Evolutionary conservation across 2,797 vertebrate genomes (phyloP), one percentile per base, ranked within the genome.

Genomic region (Chrysocyon brachyurus): DNA sequence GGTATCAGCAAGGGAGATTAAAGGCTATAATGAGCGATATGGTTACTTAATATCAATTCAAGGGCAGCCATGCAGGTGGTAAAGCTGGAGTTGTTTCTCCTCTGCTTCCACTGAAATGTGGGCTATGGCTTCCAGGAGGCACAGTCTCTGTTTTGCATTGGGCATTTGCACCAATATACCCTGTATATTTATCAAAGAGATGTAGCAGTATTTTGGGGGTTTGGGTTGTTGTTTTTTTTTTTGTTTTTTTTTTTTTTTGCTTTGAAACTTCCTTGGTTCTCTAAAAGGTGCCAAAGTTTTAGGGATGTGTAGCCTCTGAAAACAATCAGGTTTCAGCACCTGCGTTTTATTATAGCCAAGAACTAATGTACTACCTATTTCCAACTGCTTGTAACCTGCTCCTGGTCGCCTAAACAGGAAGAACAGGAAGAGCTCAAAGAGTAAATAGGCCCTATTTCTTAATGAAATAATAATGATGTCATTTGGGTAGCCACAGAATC

Each of bases 1-100:
- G 89, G 91, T 97, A 97, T 98, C 98, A 96, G 96, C 98, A 97
- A 98, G 98, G 97, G 98, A 98, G 97, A 98, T 98, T 98, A 98
- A 98, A 98, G 97, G 96, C 96, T 97, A 21, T 98, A 97, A 98
- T 95, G 98, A 97, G 82, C 95, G 95, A 98, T 94, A 91, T 88
- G 97, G 96, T 98, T 99, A 94, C 95, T 98, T 97, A 97, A 87
- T 97, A 95, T 97, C 97, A 97, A 96, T 96, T 98, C 95, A 97
- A 96, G 95, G 94, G 86, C 96, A 95, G 96, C 91, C 17, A 59
- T 28, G 24, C 87, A 94, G 95, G 93, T 97, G 81, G 95, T 93
- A 91, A 97, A 90, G 26, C 89, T 90, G 90, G 56, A 75, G 40
- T 12, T 63, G n/a, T 36, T 88, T 93, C 91, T 87, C 70, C 78